A percentile compares a stretch with the other conserved stretches of the same genome.
Conservation (phyloP, 2,113 vertebrate genomes). For the Neolamprologus cancellatus region DNA sequence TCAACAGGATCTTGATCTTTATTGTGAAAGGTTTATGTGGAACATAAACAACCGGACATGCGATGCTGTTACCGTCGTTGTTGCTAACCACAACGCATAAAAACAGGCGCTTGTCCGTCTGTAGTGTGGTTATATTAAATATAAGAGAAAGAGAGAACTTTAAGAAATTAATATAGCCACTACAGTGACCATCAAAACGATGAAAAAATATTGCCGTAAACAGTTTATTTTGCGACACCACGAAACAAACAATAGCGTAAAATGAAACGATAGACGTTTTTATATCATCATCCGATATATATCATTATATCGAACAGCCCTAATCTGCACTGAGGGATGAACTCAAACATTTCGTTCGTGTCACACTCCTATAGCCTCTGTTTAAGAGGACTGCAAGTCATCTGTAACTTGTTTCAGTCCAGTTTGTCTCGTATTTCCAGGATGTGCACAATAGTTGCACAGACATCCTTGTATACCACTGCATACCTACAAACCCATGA, state of each 20-base stretch:
- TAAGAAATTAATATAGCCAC: neutral
- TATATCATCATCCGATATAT: neutral
- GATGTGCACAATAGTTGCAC: neutral
- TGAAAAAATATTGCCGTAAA: neutral
- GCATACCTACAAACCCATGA: conserved; percentile 21
- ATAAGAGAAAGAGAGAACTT: neutral
- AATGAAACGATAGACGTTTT: neutral
- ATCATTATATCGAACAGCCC: neutral
- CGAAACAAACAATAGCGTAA: rapidly evolving
- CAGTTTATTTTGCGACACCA: neutral
- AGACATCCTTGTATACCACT: neutral
- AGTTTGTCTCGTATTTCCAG: neutral
- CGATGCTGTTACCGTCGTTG: neutral
- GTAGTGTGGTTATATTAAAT: rapidly evolving
- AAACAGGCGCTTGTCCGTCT: rapidly evolving
- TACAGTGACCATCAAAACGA: neutral
- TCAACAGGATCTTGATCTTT: neutral
- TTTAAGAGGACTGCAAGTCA: neutral
- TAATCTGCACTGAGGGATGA: neutral
- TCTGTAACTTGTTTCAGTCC: neutral
- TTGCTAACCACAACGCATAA: neutral
- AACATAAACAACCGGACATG: neutral
- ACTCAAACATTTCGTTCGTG: neutral
- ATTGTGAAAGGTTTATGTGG: neutral
- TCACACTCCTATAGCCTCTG: neutral